phyloP scores from a whole-genome alignment of 2,888 invertebrate species.

The Globia sparganii region DNA sequence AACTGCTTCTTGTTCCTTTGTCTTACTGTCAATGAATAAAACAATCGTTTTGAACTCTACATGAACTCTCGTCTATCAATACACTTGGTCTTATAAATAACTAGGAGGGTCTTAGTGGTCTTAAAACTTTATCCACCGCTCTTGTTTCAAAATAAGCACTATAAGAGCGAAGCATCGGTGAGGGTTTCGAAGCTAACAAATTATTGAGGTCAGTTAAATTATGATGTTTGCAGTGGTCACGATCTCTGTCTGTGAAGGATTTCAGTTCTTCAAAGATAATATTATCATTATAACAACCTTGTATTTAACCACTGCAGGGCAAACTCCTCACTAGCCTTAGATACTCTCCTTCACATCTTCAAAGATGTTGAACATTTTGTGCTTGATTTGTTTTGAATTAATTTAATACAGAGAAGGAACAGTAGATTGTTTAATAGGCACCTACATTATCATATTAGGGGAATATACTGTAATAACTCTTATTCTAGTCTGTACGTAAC shows the following conservation, averaged over 20 bases:
- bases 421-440: background rate
- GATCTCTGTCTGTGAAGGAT: constrained; percentile 28
- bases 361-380: constrained; percentile 1
- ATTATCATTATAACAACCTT: background rate
- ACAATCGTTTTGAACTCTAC: constrained; percentile 41
- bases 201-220: constrained; percentile 56
- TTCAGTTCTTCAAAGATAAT: constrained; percentile 4
- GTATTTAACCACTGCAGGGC: background rate
- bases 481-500: constrained; percentile 7
- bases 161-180: constrained; percentile 24
- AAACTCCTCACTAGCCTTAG: background rate
- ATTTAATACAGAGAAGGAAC: background rate
- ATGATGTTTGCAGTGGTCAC: constrained; percentile 41
- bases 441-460: constrained; percentile 1
- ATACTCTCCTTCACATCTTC: background rate
- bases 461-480: background rate
- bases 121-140: constrained; percentile 17
- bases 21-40: constrained; percentile 38
- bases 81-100: constrained; percentile 26
- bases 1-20: constrained; percentile 47
- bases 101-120: constrained; percentile 7
- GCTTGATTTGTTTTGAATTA: background rate
- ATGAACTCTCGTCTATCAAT: constrained; percentile 38
- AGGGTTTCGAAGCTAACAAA: constrained; percentile 36
- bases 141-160: constrained; percentile 3